Base-by-base conservation (phyloP, 2,113 vertebrate species). In the Tor tambroides region DNA sequence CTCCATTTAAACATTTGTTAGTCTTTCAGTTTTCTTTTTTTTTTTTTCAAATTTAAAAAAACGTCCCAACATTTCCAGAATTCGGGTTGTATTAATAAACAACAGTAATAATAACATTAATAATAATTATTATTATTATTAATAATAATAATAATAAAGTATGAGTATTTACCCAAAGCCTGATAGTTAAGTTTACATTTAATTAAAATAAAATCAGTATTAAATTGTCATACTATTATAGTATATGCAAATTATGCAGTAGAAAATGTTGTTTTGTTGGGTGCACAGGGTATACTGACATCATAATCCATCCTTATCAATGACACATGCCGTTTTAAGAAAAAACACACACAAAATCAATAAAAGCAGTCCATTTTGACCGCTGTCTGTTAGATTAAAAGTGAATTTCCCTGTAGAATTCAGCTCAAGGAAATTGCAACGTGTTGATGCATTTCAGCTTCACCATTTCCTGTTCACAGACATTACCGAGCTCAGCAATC, bases 221-320 rank as follows among this genome's bases (percentile, higher is more conserved):
- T 21, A 59, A 59, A 21, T 56, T 56, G 8, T 3, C 17, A 5
- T 38, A 21, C 17, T 38, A 23, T 9, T 49, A 49, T 19, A 17
- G 23, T 51, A 8, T 56, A 6, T 7, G 5, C 15, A 28, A 79
- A 80, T 54, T 30, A 51, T 80, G 49, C 46, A 21, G 7, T 35
- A 12, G 49, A 80, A 59, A 38, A 32, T 7, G 49, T 28, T 30
- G 46, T 59, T 30, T 51, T 59, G 51, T 30, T n/a, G 9, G 17
- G 15, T 0, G n/a, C 56, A 21, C 21, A 23, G 21, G 56, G 56
- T 23, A 8, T 59, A 49, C 46, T 56, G 51, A 35, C 51, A 59
- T 80, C 30, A 80, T 80, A 80, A 80, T 56, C 32, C 32, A 56
- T 35, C 32, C 19, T 56, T 56, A 56, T 79, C 77, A 23, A 80